phyloP scores from a whole-genome alignment of 1,140 invertebrate species.

The Tribolium castaneum region DNA sequence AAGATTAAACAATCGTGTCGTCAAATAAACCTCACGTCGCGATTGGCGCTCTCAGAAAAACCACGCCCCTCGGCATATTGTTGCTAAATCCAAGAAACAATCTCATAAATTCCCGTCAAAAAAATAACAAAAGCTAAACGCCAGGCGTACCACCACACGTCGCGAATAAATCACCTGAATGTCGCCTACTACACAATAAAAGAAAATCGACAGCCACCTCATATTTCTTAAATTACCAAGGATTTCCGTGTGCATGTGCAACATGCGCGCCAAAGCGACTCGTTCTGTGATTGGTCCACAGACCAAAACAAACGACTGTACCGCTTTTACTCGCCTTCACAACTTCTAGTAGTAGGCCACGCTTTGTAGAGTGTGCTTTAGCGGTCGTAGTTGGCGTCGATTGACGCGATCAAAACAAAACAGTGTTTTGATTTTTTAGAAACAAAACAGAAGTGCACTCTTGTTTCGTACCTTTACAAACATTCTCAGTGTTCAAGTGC shows the following conservation, averaged over 20 bases:
- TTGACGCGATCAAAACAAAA: slow-evolving; percentile 1
- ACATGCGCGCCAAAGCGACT: background rate
- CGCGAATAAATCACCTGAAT: background rate
- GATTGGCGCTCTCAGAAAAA: background rate
- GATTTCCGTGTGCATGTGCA: slow-evolving; percentile 1
- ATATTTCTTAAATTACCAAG: background rate
- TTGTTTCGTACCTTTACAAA: background rate
- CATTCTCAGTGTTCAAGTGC: background rate
- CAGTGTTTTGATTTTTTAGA: background rate
- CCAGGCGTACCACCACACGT: background rate
- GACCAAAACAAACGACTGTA: slow-evolving; percentile 36
- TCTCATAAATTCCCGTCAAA: background rate
- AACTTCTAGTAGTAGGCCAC: slow-evolving; percentile 17
- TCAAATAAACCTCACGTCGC: background rate
- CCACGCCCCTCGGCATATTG: background rate
- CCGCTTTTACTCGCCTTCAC: background rate
- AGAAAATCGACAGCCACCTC: background rate
- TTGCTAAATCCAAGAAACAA: background rate
- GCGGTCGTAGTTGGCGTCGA: background rate
- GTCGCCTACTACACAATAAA: background rate
- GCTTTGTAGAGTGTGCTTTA: background rate
- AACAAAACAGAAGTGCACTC: background rate
- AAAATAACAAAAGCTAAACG: background rate
- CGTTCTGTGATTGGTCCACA: background rate
- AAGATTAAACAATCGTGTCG: background rate